Evolutionary conservation across 2,797 vertebrate species (phyloP).

Genomic region (Amblyopsis hoosieri): DNA sequence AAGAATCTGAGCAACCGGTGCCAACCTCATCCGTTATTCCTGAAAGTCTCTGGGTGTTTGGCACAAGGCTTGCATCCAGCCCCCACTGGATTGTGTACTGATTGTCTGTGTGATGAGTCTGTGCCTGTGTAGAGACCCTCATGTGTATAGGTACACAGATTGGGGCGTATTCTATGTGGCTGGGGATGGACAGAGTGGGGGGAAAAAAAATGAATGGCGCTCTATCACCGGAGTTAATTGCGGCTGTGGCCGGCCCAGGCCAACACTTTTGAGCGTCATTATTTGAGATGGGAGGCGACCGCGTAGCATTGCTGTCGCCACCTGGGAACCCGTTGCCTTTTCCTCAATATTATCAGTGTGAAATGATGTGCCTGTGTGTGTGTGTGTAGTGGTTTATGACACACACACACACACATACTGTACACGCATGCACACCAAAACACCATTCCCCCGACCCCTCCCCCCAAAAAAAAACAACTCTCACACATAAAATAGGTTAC

Average conservation of each 20-base stretch:
- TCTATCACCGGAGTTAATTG: slow-evolving; percentile 67
- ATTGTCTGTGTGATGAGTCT: slow-evolving; percentile 33
- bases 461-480: neutral
- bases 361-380: slow-evolving; percentile 32
- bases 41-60: slow-evolving; percentile 51
- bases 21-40: slow-evolving; percentile 72
- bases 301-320: slow-evolving; percentile 78
- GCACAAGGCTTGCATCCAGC: slow-evolving; percentile 46
- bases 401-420: slow-evolving; percentile 20
- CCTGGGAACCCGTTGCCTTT: slow-evolving; percentile 34
- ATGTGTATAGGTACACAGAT: slow-evolving; percentile 28
- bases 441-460: neutral
- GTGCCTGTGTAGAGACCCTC: slow-evolving; percentile 14
- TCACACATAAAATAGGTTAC: slow-evolving; percentile 3
- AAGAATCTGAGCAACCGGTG: slow-evolving; percentile 53
- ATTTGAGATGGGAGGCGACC: slow-evolving; percentile 67
- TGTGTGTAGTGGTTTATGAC: slow-evolving; percentile 24
- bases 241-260: slow-evolving; percentile 43
- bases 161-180: slow-evolving; percentile 4
- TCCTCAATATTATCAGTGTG: slow-evolving; percentile 35
- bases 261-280: slow-evolving; percentile 61
- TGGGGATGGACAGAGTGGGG: slow-evolving; percentile 30
- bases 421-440: slow-evolving; percentile 13
- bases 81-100: slow-evolving; percentile 22
- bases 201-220: slow-evolving; percentile 26